Percentiles rank a stretch among this genome's conserved stretches.
phyloP scores from a whole-genome alignment of 2,113 vertebrate species.

The Varanus salvator region DNA sequence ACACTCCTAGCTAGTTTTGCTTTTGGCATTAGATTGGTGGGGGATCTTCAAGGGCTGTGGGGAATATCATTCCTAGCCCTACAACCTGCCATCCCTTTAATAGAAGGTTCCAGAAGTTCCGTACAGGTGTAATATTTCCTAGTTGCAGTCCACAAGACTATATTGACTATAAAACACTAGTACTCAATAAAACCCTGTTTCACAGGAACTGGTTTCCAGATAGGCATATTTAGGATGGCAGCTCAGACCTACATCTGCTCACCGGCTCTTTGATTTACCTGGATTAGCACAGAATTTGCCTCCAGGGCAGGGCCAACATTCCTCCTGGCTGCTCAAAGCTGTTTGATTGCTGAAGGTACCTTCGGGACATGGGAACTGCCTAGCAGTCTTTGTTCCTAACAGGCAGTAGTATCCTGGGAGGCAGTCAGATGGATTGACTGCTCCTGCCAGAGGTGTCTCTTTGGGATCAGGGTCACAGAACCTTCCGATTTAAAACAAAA shows the following conservation, averaged over 20 bases:
- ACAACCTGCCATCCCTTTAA: not conserved
- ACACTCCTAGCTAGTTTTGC: not conserved
- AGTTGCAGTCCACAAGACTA: not conserved
- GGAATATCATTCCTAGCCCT: not conserved
- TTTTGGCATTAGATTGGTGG: not conserved
- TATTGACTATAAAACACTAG: too few relatives aligned
- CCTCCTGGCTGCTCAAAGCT: conserved; percentile 69
- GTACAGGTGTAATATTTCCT: not conserved
- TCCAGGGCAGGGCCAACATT: conserved; percentile 85
- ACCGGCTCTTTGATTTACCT: conserved; percentile 75
- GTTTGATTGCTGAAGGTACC: conserved; percentile 77
- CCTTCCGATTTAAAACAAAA: conserved; percentile 51
- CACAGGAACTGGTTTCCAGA: not conserved
- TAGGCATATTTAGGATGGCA: not conserved
- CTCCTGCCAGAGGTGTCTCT: accelerated
- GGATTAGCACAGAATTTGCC: conserved; percentile 86
- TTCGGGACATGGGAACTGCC: conserved; percentile 68
- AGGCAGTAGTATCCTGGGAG: conserved; percentile 87
- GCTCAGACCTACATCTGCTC: not conserved
- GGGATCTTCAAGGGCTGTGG: not conserved
- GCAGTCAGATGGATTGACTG: conserved; percentile 72
- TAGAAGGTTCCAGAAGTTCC: not conserved
- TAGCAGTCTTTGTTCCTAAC: conserved; percentile 70
- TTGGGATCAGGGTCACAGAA: conserved; percentile 65
- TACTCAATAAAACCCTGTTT: not conserved